Evolutionary conservation across 2,888 invertebrate genomes (phyloP).

Genomic region (Oeneis ivallda): DNA sequence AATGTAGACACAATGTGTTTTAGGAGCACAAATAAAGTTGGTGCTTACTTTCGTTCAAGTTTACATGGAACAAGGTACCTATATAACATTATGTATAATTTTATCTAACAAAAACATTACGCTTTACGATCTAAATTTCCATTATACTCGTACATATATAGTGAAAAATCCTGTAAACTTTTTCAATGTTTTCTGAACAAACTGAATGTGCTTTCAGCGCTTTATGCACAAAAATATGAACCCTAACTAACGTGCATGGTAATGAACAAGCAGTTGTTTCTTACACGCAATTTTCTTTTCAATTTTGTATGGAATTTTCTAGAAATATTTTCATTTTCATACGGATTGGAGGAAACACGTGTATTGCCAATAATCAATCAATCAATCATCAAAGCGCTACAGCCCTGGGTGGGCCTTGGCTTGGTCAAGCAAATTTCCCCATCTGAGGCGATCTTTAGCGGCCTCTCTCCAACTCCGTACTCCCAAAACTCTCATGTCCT

Average conservation of each 20-base stretch:
- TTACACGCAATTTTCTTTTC: conserved; percentile 11
- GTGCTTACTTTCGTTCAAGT: no score
- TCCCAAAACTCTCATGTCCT: no score
- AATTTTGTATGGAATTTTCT: conserved; percentile 11
- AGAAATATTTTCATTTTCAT: conserved; percentile 7
- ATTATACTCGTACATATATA: neutral
- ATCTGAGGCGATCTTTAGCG: no score
- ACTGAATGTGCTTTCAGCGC: neutral
- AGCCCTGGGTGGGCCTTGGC: no score
- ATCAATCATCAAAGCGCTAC: no score
- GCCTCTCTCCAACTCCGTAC: no score
- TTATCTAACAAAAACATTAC: neutral
- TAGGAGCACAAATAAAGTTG: no score
- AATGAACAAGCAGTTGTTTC: neutral
- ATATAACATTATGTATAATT: no score
- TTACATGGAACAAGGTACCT: no score
- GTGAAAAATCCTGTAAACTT: conserved; percentile 3
- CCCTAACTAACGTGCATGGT: conserved; percentile 9
- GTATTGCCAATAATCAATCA: no score
- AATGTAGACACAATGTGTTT: no score
- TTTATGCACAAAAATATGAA: conserved; percentile 4
- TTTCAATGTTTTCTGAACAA: neutral
- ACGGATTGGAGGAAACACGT: conserved; percentile 5
- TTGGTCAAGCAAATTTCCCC: no score
- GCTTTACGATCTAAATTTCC: neutral